These are phyloP conservation scores for Ypsolopha sequella DNA, from an alignment of 2,888 invertebrate species.

Conservation along the genomic window DNA sequence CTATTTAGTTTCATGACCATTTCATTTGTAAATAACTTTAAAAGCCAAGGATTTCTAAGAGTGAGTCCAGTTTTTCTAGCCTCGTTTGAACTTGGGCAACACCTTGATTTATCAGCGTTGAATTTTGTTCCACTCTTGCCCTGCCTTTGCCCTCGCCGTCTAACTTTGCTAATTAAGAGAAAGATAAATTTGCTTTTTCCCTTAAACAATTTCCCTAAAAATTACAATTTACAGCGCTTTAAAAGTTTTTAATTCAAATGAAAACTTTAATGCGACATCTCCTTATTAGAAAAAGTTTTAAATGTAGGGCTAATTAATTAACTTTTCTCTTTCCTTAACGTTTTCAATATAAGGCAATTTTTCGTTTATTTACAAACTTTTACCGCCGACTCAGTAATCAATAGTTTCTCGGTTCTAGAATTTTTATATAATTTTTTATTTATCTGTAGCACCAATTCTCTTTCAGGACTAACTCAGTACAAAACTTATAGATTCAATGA, in stretches of 20 bases:
- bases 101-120: slow-evolving; percentile 65
- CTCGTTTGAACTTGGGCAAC: slow-evolving; percentile 37
- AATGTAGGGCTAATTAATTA: too few species aligned
- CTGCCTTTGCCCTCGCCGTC: slow-evolving; percentile 14
- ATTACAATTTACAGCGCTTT: slow-evolving; percentile 34
- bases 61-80: slow-evolving; percentile 17
- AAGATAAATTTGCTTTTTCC: slow-evolving; percentile 65
- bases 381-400: too few species aligned
- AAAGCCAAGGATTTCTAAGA: not conserved
- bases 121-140: slow-evolving; percentile 33
- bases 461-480: too few species aligned
- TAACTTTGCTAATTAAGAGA: slow-evolving; percentile 66
- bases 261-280: slow-evolving; percentile 8
- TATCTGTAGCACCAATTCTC: too few species aligned
- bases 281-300: not conserved
- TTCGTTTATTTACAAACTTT: too few species aligned
- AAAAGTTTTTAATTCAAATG: slow-evolving; percentile 29
- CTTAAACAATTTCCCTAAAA: slow-evolving; percentile 57
- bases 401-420: too few species aligned
- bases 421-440: too few species aligned
- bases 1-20: too few species aligned
- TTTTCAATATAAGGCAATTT: too few species aligned
- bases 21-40: too few species aligned
- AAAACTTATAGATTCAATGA: too few species aligned
- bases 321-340: too few species aligned